Evolutionary conservation across 2,888 invertebrate genomes (phyloP).

Genomic region (Synanthedon tipuliformis): DNA sequence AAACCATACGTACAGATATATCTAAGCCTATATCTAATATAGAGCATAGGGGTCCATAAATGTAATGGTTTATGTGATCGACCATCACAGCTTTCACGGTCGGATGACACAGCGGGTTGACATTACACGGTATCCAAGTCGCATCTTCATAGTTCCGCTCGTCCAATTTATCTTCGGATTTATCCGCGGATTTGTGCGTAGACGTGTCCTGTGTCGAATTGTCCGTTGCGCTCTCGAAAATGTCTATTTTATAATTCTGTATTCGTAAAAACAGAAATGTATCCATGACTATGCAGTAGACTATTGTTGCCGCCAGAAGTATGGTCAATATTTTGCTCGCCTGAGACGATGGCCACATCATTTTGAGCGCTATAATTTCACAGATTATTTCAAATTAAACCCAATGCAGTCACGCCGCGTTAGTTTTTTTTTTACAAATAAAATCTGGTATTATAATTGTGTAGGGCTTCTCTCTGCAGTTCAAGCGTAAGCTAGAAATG

Average conservation of each 20-base stretch:
- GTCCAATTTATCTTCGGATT: slow-evolving; percentile 14
- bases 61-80: slow-evolving; percentile 86
- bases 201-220: slow-evolving; percentile 30
- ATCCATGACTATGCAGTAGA: slow-evolving; percentile 81
- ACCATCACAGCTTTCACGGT: slow-evolving; percentile 86
- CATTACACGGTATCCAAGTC: slow-evolving; percentile 75
- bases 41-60: slow-evolving; percentile 83
- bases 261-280: slow-evolving; percentile 77
- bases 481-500: too few species aligned
- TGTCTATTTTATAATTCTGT: slow-evolving; percentile 74
- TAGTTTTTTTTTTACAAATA: background rate
- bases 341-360: slow-evolving; percentile 81
- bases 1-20: slow-evolving; percentile 68
- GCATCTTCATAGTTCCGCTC: slow-evolving; percentile 56
- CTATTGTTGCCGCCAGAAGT: slow-evolving; percentile 66
- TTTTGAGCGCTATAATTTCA: slow-evolving; percentile 17
- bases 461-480: too few species aligned
- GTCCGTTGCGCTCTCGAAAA: slow-evolving; percentile 21
- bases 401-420: background rate
- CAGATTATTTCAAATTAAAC: background rate
- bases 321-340: slow-evolving; percentile 76
- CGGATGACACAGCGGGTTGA: slow-evolving; percentile 82
- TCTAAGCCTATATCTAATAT: slow-evolving; percentile 75
- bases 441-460: background rate
- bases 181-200: slow-evolving; percentile 21